Conservation (phyloP, 2,888 invertebrate species). For the Andrena marginata region DNA sequence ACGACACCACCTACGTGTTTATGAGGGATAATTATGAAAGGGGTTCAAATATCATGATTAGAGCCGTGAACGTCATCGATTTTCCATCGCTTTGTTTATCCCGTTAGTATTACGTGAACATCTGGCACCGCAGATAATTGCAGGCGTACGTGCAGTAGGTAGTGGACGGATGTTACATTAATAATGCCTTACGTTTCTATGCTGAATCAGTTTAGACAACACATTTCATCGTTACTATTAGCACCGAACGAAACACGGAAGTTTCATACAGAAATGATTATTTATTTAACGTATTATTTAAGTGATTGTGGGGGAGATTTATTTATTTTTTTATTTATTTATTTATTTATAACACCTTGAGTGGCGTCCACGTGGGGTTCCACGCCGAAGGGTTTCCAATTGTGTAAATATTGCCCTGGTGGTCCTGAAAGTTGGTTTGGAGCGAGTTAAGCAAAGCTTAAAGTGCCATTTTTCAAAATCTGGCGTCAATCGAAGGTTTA, state of each 20-base stretch:
- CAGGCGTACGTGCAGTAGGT: too few relatives aligned
- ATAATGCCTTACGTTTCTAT: not conserved
- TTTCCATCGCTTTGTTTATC: slow-evolving; percentile 2
- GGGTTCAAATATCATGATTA: slow-evolving; percentile 3
- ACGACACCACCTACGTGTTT: slow-evolving; percentile 11
- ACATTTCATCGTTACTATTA: not conserved
- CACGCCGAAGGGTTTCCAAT: too few relatives aligned
- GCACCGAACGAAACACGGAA: not conserved
- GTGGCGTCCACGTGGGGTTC: too few relatives aligned
- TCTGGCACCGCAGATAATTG: not conserved
- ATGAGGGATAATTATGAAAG: slow-evolving; percentile 24
- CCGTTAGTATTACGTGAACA: not conserved
- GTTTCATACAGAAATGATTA: not conserved
- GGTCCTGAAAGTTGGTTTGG: too few relatives aligned
- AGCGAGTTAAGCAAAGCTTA: too few relatives aligned
- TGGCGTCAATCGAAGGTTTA: not conserved
- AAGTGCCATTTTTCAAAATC: too few relatives aligned
- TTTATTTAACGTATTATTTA: not conserved
- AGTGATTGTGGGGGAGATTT: not conserved
- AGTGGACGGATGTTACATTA: not conserved
- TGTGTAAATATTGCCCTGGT: too few relatives aligned
- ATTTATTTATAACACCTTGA: too few relatives aligned
- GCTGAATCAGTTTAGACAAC: not conserved
- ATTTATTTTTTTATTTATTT: not conserved
- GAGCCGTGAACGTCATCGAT: slow-evolving; percentile 1